Evolutionary conservation across 2,888 invertebrate genomes (phyloP).

Genomic region (Acholoe squamosa): DNA sequence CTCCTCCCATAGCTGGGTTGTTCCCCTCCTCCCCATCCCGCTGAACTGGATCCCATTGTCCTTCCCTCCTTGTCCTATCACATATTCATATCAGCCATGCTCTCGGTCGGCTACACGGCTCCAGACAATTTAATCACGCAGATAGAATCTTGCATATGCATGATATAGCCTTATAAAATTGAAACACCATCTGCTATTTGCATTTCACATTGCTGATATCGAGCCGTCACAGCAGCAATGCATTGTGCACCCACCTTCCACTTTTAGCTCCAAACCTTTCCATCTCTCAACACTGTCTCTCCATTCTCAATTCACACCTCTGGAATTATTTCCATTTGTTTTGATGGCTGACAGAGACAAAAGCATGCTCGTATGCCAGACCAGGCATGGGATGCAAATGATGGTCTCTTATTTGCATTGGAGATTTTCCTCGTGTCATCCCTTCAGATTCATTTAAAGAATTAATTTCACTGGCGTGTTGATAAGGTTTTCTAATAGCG

Average conservation of each 20-base stretch:
- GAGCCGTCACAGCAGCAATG: neutral
- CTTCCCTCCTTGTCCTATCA: slow-evolving; percentile 12
- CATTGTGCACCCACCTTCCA: neutral
- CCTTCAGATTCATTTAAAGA: slow-evolving; percentile 44
- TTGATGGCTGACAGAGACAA: neutral
- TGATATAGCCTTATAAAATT: slow-evolving; percentile 61
- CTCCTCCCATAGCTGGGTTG: neutral
- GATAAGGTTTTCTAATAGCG: neutral
- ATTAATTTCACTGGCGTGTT: slow-evolving; percentile 42
- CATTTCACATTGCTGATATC: slow-evolving; percentile 49
- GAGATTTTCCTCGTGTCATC: slow-evolving; percentile 40
- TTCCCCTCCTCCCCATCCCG: neutral
- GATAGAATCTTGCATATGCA: slow-evolving; percentile 63
- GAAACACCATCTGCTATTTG: slow-evolving; percentile 60
- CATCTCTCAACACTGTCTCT: too few relatives aligned
- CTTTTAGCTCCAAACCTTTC: neutral
- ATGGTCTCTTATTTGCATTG: slow-evolving; percentile 44
- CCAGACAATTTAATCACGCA: slow-evolving; percentile 59
- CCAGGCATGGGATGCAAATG: neutral
- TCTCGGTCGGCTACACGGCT: slow-evolving; percentile 30
- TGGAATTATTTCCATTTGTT: slow-evolving; percentile 16
- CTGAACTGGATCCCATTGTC: slow-evolving; percentile 55
- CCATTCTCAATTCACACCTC: neutral
- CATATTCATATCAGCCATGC: slow-evolving; percentile 57
- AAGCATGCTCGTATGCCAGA: slow-evolving; percentile 26